phyloP scores from a whole-genome alignment of 2,797 vertebrate species.

The Lemur catta region DNA sequence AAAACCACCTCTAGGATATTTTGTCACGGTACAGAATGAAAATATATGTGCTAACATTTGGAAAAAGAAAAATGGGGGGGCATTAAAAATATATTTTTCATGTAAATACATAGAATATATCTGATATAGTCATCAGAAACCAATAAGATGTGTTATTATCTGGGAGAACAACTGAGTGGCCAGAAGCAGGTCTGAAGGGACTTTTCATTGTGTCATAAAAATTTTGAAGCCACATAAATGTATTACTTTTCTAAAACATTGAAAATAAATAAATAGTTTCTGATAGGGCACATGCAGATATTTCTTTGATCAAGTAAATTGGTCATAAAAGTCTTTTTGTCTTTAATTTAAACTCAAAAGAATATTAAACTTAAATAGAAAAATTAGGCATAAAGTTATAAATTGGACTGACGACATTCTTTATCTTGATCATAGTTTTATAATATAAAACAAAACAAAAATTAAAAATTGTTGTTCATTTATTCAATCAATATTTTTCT shows the following conservation, averaged over 20 bases:
- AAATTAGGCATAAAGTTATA: not conserved
- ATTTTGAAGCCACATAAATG: not conserved
- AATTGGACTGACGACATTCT: not conserved
- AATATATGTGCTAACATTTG: not conserved
- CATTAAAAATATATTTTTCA: not conserved
- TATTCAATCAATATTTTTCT: not conserved
- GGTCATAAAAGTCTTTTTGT: not conserved
- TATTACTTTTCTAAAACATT: not conserved
- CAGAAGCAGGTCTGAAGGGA: not conserved
- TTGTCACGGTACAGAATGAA: not conserved
- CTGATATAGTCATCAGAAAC: not conserved
- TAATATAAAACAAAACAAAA: not conserved
- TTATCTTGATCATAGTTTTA: not conserved
- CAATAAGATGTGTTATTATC: not conserved
- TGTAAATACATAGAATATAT: not conserved
- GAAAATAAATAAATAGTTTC: not conserved
- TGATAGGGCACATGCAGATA: not conserved
- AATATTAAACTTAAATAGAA: not conserved
- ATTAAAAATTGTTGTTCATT: not conserved
- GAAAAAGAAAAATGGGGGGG: not conserved
- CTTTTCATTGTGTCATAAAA: not conserved
- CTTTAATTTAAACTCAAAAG: not conserved
- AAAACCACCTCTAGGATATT: not conserved
- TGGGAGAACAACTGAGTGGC: not conserved
- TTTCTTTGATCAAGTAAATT: not conserved